Percentiles rank a stretch among this genome's conserved stretches.
Conservation (phyloP, 2,797 vertebrate species). For the Adrianichthys oophorus region DNA sequence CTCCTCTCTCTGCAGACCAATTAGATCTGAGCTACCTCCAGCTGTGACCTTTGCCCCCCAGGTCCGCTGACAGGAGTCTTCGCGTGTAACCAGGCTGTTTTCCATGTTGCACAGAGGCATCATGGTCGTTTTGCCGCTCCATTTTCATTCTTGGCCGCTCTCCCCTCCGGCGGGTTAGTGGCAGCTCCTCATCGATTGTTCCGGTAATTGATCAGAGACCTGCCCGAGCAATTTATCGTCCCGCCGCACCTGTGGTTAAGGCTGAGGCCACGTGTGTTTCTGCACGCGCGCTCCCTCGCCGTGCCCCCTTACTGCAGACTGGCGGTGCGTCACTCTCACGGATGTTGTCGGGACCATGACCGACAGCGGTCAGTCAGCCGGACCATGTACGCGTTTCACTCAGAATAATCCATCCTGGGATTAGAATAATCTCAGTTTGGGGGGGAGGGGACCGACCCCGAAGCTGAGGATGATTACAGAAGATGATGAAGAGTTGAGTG, state of each 20-base stretch:
- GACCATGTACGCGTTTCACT: slow-evolving; percentile 29
- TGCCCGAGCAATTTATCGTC: slow-evolving; percentile 85
- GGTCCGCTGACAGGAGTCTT: slow-evolving; percentile 75
- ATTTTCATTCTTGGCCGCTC: slow-evolving; percentile 91
- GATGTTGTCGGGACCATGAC: slow-evolving; percentile 27
- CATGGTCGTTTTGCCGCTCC: slow-evolving; percentile 84
- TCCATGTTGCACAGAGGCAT: slow-evolving; percentile 84
- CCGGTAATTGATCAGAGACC: slow-evolving; percentile 88
- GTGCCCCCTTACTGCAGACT: no score
- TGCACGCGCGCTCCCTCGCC: slow-evolving; percentile 44
- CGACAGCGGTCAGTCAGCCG: slow-evolving; percentile 51
- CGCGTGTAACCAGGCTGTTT: slow-evolving; percentile 77
- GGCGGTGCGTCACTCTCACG: no score
- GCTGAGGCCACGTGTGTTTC: slow-evolving; percentile 65
- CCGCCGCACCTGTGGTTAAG: slow-evolving; percentile 85
- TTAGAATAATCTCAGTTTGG: slow-evolving; percentile 71
- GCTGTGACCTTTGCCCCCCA: slow-evolving; percentile 80
- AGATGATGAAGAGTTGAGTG: slow-evolving; percentile 72
- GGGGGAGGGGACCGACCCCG: slow-evolving; percentile 60
- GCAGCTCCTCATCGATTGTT: slow-evolving; percentile 86
- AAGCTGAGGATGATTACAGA: slow-evolving; percentile 73
- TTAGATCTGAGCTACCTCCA: slow-evolving; percentile 69
- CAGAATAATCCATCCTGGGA: slow-evolving; percentile 30
- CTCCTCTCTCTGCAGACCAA: slow-evolving; percentile 66
- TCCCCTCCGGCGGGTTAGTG: slow-evolving; percentile 86